Evolutionary conservation across 2,888 invertebrate species (phyloP), one percentile per base, ranked within the genome.

Genomic region (Xylophagus ater): DNA sequence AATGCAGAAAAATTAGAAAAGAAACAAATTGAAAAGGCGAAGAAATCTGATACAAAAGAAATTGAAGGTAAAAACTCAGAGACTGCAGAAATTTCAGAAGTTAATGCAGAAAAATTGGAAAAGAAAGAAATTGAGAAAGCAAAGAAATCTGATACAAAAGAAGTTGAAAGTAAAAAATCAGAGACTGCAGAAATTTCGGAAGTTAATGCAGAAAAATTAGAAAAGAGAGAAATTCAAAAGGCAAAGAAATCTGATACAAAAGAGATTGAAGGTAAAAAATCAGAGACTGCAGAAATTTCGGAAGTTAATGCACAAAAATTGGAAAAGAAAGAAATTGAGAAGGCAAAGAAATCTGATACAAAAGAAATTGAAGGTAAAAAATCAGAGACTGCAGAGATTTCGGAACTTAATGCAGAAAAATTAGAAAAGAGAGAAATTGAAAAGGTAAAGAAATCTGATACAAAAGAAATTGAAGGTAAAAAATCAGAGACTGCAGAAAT

Each of bases 21-120:
- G 17, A 26, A 26, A 6, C 45, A 43, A 45, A 53, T 49, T 24
- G 58, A 59, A 50, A 42, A 34, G n/a, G 32, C 20, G 15, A 32
- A 30, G 40, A 45, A 34, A n/a, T 24, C 20, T 28, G 32, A 20
- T 33, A 30, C 23, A 24, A 28, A 26, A 34, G 30, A 15, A 14
- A 20, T 9, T 42, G n/a, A 31, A 17, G 28, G 25, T 9, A 26
- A 34, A 13, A 23, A 40, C 32, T 34, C 28, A 4, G 40, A 47
- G 29, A 37, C 30, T 10, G 43, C 45, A 7, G 46, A 49, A 28
- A 24, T 26, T 9, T 32, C 40, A 1, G 32, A 36, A 15, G 41
- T 37, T 3, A 31, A 29, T 7, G 7, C 18, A 18, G 28, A 29
- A 3, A 38, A 39, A 19, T 7, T 33, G 7, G 25, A 30, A n/a